These are phyloP conservation scores for Pogonocichla stellata DNA, from an alignment of 2,113 vertebrate genomes.

Conservation along the genomic window DNA sequence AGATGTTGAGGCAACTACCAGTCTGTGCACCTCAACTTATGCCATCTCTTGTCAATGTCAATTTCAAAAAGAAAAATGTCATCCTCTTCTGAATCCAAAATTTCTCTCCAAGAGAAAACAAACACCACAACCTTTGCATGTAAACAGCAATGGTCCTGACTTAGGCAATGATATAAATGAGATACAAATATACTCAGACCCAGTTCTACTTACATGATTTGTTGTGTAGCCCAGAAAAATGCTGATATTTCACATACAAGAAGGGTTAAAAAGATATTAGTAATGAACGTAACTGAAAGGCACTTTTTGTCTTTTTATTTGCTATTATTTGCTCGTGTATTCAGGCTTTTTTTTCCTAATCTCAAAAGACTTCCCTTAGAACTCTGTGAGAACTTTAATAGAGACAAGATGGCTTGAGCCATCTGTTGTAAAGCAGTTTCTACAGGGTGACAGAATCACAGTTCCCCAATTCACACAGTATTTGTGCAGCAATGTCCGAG, in stretches of 20 bases:
- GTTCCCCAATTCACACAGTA: background rate
- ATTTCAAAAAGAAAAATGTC: background rate
- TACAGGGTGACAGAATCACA: background rate
- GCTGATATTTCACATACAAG: background rate
- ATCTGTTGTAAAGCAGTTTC: background rate
- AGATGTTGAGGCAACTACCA: background rate
- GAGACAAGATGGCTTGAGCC: background rate
- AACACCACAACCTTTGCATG: too few species aligned
- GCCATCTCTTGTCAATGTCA: background rate
- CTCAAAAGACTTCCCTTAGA: background rate
- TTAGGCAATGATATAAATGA: background rate
- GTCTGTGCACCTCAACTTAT: background rate
- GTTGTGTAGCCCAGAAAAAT: constrained; percentile 1
- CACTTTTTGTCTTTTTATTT: background rate
- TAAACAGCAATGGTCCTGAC: background rate
- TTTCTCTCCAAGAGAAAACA: background rate
- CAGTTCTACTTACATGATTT: constrained; percentile 1
- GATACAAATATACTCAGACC: background rate
- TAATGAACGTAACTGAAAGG: background rate
- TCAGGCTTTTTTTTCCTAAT: background rate
- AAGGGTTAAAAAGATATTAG: background rate
- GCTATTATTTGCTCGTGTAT: background rate
- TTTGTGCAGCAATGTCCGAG: background rate
- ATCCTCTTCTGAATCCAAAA: background rate
- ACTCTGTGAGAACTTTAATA: background rate